phyloP scores from a whole-genome alignment of 2,888 invertebrate species.

The Stenodema calcarata region DNA sequence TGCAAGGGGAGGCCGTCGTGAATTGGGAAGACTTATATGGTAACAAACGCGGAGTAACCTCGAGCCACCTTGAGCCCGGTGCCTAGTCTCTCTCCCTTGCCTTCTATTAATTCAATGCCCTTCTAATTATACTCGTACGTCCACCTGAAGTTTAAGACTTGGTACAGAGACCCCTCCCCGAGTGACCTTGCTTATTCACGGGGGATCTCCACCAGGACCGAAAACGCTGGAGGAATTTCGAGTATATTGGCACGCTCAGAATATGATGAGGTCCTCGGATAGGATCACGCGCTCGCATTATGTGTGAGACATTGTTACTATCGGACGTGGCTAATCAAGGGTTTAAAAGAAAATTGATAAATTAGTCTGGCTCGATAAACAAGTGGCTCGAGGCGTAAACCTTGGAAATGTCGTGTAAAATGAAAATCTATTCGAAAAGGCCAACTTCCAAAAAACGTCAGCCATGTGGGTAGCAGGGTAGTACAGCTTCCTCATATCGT shows the following conservation, averaged over 20 bases:
- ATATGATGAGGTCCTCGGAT: not conserved
- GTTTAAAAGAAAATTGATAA: too few species aligned
- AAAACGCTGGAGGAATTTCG: not conserved
- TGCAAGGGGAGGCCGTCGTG: conserved; percentile 32
- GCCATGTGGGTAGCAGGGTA: too few species aligned
- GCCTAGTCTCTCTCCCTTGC: not conserved
- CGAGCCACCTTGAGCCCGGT: conserved; percentile 24
- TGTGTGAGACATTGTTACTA: too few species aligned
- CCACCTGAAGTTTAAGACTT: not conserved
- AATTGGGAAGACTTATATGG: conserved; percentile 48
- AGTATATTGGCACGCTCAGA: not conserved
- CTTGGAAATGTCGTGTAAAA: too few species aligned
- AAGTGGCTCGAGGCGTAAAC: too few species aligned
- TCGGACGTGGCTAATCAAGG: too few species aligned
- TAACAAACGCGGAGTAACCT: conserved; percentile 31
- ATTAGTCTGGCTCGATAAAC: too few species aligned
- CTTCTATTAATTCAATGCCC: conserved; percentile 37
- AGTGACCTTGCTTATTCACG: not conserved
- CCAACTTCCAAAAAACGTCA: too few species aligned
- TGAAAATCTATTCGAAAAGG: too few species aligned
- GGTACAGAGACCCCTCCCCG: not conserved
- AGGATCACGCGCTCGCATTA: not conserved
- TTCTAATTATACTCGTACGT: conserved; percentile 36
- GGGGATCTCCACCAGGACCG: not conserved
- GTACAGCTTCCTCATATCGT: too few species aligned